Percentiles rank a stretch among this genome's conserved stretches.
Conservation (phyloP, 37 sponge, comb jelly and placozoan genomes). For the Halichondria panicea region DNA sequence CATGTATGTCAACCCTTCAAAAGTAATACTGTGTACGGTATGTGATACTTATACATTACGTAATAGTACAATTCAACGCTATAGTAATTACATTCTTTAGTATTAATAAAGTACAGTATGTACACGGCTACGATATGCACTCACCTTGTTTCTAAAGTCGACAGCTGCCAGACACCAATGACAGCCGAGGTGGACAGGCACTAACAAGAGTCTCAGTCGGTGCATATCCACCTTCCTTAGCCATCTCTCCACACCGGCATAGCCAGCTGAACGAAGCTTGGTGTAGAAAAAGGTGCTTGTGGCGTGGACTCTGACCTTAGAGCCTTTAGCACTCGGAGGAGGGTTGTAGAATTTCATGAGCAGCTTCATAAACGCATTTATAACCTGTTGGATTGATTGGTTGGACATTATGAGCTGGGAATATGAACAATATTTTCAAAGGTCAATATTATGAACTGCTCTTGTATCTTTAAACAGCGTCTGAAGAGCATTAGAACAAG, state of each 20-base stretch:
- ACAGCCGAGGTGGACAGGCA: constrained; percentile 26
- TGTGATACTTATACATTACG: neutral
- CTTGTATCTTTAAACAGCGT: too few relatives aligned
- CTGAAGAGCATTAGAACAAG: too few relatives aligned
- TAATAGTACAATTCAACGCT: neutral
- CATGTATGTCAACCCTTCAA: neutral
- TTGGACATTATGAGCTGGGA: neutral
- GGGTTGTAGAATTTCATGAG: constrained; percentile 1
- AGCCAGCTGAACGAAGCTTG: constrained; percentile 27
- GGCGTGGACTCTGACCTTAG: constrained; percentile 2
- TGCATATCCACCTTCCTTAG: constrained; percentile 1
- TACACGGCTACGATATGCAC: neutral
- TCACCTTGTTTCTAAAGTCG: constrained; percentile 12
- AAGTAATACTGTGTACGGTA: too few relatives aligned
- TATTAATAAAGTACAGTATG: neutral
- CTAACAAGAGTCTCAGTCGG: constrained; percentile 1
- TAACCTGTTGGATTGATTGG: neutral
- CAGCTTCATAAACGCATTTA: constrained; percentile 40
- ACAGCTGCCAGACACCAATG: constrained; percentile 45
- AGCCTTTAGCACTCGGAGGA: too few relatives aligned
- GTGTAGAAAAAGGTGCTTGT: constrained; percentile 53
- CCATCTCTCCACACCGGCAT: constrained; percentile 27
- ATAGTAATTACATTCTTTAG: neutral
- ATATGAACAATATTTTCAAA: neutral
- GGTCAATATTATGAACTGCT: too few relatives aligned